phyloP scores from a whole-genome alignment of 2,888 invertebrate species.

The Anthophora plumipes region DNA sequence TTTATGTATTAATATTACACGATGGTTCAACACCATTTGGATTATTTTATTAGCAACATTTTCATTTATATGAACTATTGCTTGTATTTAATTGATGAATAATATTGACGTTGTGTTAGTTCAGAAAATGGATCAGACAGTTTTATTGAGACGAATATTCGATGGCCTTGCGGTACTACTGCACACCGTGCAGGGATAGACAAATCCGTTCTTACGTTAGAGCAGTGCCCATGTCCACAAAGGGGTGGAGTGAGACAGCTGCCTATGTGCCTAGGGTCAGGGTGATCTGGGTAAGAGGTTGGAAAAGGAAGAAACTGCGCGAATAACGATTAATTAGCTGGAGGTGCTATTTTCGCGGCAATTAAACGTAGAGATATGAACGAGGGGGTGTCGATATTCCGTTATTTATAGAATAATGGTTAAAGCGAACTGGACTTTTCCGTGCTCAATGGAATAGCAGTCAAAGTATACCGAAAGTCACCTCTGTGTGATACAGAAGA shows the following conservation, averaged over 20 bases:
- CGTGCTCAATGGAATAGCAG: neutral
- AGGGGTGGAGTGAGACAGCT: conserved; percentile 76
- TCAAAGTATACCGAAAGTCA: too few species aligned
- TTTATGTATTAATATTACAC: too few species aligned
- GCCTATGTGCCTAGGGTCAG: conserved; percentile 73
- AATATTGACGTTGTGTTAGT: neutral
- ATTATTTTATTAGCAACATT: too few species aligned
- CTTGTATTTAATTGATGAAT: neutral
- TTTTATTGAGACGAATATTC: conserved; percentile 30
- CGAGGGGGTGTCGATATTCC: neutral
- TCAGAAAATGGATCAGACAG: neutral
- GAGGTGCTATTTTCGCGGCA: conserved; percentile 15
- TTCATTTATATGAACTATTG: neutral
- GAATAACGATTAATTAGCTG: conserved; percentile 67
- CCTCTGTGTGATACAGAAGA: too few species aligned
- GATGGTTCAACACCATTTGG: too few species aligned
- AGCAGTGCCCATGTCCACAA: conserved; percentile 65
- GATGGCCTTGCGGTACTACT: conserved; percentile 41
- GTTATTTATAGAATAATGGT: neutral
- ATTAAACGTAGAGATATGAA: conserved; percentile 4
- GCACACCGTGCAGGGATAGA: conserved; percentile 62
- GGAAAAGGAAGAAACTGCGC: conserved; percentile 70
- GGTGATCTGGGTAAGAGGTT: conserved; percentile 70
- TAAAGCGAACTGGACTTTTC: neutral
- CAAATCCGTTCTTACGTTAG: conserved; percentile 70